Conservation (phyloP, 2,888 invertebrate genomes). For the Brachylomia viminalis region DNA sequence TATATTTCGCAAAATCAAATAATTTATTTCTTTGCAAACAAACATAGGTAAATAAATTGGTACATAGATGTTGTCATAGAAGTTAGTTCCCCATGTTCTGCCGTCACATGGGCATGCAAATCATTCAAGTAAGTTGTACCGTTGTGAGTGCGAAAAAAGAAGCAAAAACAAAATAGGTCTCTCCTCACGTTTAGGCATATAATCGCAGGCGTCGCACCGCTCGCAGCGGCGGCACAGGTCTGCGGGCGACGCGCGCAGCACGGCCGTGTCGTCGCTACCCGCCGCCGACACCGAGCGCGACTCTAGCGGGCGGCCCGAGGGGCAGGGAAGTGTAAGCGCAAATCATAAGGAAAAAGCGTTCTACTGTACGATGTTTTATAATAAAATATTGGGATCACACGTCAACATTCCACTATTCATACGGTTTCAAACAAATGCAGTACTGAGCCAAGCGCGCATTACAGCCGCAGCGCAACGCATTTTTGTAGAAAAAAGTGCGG, state of each 20-base stretch:
- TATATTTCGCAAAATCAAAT: too few relatives aligned
- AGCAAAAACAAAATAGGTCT: conserved; percentile 54
- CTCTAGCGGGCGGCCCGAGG: conserved; percentile 61
- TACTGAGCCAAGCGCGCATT: too few relatives aligned
- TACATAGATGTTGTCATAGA: too few relatives aligned
- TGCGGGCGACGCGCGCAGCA: conserved; percentile 76
- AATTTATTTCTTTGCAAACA: too few relatives aligned
- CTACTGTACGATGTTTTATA: conserved; percentile 1
- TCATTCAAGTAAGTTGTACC: too few relatives aligned
- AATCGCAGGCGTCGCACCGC: conserved; percentile 71
- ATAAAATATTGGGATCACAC: background rate
- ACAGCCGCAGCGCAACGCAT: too few relatives aligned
- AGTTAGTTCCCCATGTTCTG: too few relatives aligned
- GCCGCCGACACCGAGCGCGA: conserved; percentile 73
- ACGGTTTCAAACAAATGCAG: too few relatives aligned
- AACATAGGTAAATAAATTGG: too few relatives aligned
- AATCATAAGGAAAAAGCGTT: conserved; percentile 12
- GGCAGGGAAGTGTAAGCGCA: conserved; percentile 17
- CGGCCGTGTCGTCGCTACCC: conserved; percentile 80
- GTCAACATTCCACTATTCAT: background rate
- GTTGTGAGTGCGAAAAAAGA: conserved; percentile 7
- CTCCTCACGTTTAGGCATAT: conserved; percentile 55
- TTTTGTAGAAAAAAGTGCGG: too few relatives aligned
- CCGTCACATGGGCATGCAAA: too few relatives aligned
- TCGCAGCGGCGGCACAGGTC: conserved; percentile 68